These are phyloP conservation scores for Dryobotodes eremita DNA, from an alignment of 2,888 invertebrate genomes.

Conservation along the genomic window DNA sequence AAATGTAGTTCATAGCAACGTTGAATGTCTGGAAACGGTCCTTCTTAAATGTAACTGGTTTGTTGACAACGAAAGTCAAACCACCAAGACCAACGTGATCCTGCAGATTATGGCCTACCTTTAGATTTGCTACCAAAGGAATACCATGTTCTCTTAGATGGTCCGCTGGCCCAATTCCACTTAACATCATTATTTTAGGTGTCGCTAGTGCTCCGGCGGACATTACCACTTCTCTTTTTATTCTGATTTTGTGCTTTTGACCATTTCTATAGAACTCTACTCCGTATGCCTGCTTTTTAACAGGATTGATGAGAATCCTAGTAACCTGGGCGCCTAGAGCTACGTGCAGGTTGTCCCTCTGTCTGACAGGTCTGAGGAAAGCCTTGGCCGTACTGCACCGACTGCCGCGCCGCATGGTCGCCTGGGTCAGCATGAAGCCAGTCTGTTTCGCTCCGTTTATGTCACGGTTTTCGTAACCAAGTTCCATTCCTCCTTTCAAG, in stretches of 20 bases:
- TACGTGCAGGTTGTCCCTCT: constrained; percentile 94
- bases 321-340: constrained; percentile 94
- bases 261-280: constrained; percentile 94
- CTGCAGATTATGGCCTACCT: constrained; percentile 96
- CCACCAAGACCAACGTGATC: constrained; percentile 97
- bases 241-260: constrained; percentile 92
- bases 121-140: constrained; percentile 93
- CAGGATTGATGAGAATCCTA: constrained; percentile 92
- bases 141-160: constrained; percentile 94
- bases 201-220: constrained; percentile 97
- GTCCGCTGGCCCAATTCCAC: constrained; percentile 96
- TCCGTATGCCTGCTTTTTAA: constrained; percentile 93
- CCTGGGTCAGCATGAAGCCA: constrained; percentile 96
- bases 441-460: constrained; percentile 96
- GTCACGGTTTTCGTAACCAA: constrained; percentile 95
- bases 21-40: constrained; percentile 94
- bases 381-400: constrained; percentile 97
- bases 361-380: constrained; percentile 95
- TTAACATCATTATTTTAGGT: constrained; percentile 97
- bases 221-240: constrained; percentile 95
- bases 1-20: constrained; percentile 95
- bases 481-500: constrained; percentile 94
- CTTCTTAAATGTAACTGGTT: constrained; percentile 95
- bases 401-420: constrained; percentile 95
- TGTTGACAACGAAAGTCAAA: constrained; percentile 95